Base-by-base conservation (phyloP, 2,888 invertebrate genomes). In the Polydrusus tereticollis region DNA sequence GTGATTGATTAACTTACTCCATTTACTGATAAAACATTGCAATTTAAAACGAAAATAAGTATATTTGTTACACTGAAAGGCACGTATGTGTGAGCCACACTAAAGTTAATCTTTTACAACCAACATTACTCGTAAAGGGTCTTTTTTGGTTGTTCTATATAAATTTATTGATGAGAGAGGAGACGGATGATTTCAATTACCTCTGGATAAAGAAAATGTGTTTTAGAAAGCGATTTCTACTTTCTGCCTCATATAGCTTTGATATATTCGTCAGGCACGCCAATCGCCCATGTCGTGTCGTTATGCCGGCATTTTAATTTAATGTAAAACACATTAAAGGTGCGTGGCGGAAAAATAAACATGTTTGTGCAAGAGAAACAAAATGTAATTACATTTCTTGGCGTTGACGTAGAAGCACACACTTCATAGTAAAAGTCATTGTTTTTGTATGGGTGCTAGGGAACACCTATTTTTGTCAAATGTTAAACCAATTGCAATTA, bases 131-230 rank as follows among this genome's bases (percentile, higher is more conserved):
- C 52, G 14, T 14, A 52, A 50, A 29, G 21, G 52, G 52, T 52
- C 16, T 16, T 29, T 63, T 50, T 20, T 62, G 18, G 20, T 41
- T 20, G 18, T 23, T 41, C 38, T 20, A n/a, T 10, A 41, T n/a
- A 58, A 58, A 63, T 63, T 63, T 63, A 63, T 63, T 50, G 63
- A 63, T 36, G 50, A 7, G 8, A 12, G 5, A 12, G 18, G 36
- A 52, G 36, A 63, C n/a, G 50, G 50, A 63, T 63, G 21, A 50
- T 38, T 38, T 33, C 2, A 63, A 33, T 63, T 36, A 63, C 47
- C 26, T 36, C 63, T 16, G 21, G 63, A 52, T 63, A 63, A 63
- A 50, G 36, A 63, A 63, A 63, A 63, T 63, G 63, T 50, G 47
- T 50, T 63, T 36, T 63, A 2, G 33, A 33, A 50, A 63, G 36